Evolutionary conservation across 2,797 vertebrate genomes (phyloP), one percentile per base, ranked within the genome.

Genomic region (Anas acuta): DNA sequence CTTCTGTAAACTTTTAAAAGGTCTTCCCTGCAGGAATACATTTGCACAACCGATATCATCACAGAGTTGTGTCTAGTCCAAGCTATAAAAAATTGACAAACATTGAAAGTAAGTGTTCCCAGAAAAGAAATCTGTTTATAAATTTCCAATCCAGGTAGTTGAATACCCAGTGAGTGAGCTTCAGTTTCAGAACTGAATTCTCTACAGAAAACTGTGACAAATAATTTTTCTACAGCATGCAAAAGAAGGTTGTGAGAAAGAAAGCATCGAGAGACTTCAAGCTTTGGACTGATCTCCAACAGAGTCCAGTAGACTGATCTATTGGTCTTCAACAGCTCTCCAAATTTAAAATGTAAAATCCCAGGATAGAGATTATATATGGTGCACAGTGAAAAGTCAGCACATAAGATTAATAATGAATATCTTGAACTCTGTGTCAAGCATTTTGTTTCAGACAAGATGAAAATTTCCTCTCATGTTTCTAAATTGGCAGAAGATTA

Each of bases 1-100:
- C 43, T 92, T 90, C 79, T 75, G 72, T 95, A 95, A 96, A 95
- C 94, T 96, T 92, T 87, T 81, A 93, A 92, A 92, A 93, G 83
- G 87, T 94, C 87, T 93, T 3, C 61, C 41, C 79, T 75, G 70
- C 25, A 94, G 66, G 32, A 91, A 88, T 33, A 77, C 33, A 45
- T 92, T 85, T 87, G 76, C 45, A 91, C 39, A 77, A 62, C 72
- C 74, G 56, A 71, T 53, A 71, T 41, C 30, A 90, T 77, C n/a
- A 10, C 0, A 3, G 54, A 86, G 70, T 14, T 77, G 54, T 47
- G 33, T 78, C 79, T 78, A 90, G 41, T 86, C 80, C 58, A 70
- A 78, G n/a, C 70, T 91, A 18, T 78, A 84, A 92, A 53, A 90
- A 92, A 90, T 30, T 43, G 66, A 94, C 91, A 93, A 94, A 92